phyloP scores from a whole-genome alignment of 2,888 invertebrate species.

The Spisula solida region DNA sequence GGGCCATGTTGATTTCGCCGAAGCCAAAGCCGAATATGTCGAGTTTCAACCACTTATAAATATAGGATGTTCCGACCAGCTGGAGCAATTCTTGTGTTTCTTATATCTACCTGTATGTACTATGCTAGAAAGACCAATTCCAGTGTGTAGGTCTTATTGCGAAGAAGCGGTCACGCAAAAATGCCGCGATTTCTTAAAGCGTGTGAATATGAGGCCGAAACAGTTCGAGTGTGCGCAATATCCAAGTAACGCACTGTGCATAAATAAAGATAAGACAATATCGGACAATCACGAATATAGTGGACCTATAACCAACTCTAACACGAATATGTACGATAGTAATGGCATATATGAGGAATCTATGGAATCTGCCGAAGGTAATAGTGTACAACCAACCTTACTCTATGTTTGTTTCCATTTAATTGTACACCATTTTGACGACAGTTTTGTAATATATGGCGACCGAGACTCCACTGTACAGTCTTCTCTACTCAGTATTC shows the following conservation, averaged over 20 bases:
- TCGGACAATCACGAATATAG: background rate
- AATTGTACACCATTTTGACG: too few relatives aligned
- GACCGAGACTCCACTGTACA: too few relatives aligned
- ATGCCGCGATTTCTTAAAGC: constrained; percentile 54
- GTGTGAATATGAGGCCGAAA: constrained; percentile 38
- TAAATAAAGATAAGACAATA: background rate
- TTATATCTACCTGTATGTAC: constrained; percentile 66
- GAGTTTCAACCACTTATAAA: constrained; percentile 62
- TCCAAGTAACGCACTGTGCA: background rate
- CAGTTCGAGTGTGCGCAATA: constrained; percentile 48
- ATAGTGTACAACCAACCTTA: background rate
- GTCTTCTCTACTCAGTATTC: too few relatives aligned
- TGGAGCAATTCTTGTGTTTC: constrained; percentile 65
- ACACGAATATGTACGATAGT: background rate
- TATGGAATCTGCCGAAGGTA: background rate
- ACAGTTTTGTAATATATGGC: too few relatives aligned
- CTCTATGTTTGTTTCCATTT: too few relatives aligned
- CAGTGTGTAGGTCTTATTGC: constrained; percentile 61
- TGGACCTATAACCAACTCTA: background rate
- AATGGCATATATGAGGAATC: background rate
- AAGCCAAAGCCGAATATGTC: constrained; percentile 46
- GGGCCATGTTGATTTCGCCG: constrained; percentile 54
- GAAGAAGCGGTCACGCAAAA: constrained; percentile 52
- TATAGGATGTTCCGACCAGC: constrained; percentile 49
- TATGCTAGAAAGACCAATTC: constrained; percentile 49